Evolutionary conservation across 2,888 invertebrate species (phyloP).

Genomic region (Nomada hirtipes): DNA sequence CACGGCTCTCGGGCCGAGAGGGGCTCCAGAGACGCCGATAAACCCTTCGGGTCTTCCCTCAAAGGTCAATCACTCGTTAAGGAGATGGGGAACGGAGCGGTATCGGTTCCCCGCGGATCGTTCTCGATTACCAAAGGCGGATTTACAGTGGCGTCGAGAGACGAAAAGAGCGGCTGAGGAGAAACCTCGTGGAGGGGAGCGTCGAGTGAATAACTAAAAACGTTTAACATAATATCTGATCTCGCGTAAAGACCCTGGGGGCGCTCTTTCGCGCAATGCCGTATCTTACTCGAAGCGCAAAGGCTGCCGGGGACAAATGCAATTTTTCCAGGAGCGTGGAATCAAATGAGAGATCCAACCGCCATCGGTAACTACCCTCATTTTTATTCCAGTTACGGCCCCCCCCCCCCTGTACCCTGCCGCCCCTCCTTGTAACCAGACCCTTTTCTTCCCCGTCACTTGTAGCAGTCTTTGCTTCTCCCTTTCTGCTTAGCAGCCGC

Average conservation of each 20-base stretch:
- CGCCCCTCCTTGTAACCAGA: background rate
- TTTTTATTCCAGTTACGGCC: constrained; percentile 72
- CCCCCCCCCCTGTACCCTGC: background rate
- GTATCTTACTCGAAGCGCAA: constrained; percentile 68
- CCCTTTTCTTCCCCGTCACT: constrained; percentile 33
- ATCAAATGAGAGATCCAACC: constrained; percentile 76
- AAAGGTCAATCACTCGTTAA: constrained; percentile 70
- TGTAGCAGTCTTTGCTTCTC: constrained; percentile 38
- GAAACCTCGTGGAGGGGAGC: constrained; percentile 48
- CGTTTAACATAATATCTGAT: constrained; percentile 80
- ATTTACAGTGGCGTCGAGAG: constrained; percentile 28
- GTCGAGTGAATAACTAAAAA: constrained; percentile 77
- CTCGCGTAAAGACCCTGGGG: constrained; percentile 70
- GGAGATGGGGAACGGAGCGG: constrained; percentile 50
- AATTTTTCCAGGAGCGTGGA: constrained; percentile 71
- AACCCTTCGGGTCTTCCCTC: constrained; percentile 54
- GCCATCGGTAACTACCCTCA: constrained; percentile 73
- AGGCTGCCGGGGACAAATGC: constrained; percentile 76
- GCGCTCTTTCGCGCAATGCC: constrained; percentile 67
- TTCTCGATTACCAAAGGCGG: constrained; percentile 70
- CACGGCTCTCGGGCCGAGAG: background rate
- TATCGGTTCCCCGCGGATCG: constrained; percentile 59
- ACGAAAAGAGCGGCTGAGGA: background rate
- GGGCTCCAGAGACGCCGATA: constrained; percentile 49
- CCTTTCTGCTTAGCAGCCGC: constrained; percentile 27